phyloP scores from a whole-genome alignment of 2,797 vertebrate genomes.

The Melanotaenia maccullochi region DNA sequence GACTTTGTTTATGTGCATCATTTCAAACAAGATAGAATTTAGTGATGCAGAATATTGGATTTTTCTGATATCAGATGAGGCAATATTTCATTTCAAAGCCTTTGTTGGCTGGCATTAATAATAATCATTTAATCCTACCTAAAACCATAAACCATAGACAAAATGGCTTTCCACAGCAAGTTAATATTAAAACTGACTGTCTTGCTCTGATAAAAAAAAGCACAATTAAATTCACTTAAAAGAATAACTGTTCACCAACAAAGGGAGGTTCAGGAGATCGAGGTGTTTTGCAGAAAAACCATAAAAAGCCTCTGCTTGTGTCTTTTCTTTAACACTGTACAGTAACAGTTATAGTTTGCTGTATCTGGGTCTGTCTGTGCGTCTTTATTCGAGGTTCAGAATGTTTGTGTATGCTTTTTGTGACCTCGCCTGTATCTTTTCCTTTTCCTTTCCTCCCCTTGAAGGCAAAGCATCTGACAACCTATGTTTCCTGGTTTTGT shows the following conservation, averaged over 20 bases:
- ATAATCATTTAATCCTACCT: not conserved
- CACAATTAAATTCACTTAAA: not conserved
- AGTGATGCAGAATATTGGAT: not conserved
- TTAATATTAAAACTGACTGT: not conserved
- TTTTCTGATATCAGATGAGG: not conserved
- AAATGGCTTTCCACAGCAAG: not conserved
- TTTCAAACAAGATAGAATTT: not conserved
- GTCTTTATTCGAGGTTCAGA: not conserved
- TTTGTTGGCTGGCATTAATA: not conserved
- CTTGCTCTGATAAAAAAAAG: not conserved
- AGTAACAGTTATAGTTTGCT: not conserved
- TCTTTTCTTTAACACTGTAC: not conserved
- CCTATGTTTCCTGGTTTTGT: slow-evolving; percentile 81
- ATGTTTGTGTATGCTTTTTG: not conserved
- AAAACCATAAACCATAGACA: not conserved
- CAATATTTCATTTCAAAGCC: not conserved
- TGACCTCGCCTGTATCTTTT: slow-evolving; percentile 41
- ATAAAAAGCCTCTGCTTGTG: not conserved
- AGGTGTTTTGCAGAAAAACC: not conserved
- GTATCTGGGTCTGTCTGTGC: not conserved
- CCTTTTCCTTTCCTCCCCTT: slow-evolving; percentile 44
- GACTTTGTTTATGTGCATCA: not conserved
- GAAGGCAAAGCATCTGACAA: slow-evolving; percentile 31
- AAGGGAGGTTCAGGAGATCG: not conserved
- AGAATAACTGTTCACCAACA: not conserved